Conservation (phyloP, 2,113 vertebrate species). For the Boleophthalmus pectinirostris region DNA sequence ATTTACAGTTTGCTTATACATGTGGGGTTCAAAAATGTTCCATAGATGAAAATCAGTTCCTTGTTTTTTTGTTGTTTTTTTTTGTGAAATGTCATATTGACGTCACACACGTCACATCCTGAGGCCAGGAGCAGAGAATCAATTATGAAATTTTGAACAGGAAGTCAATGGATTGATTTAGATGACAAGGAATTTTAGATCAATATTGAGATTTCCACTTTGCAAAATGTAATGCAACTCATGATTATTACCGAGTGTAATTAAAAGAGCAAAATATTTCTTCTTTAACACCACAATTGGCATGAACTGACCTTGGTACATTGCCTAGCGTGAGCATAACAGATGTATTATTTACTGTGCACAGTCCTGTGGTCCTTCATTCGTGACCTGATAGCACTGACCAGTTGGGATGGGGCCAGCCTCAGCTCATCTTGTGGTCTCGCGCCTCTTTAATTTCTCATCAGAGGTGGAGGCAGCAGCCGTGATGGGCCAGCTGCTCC, state of each 20-base stretch:
- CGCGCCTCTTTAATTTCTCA: neutral
- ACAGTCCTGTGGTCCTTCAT: neutral
- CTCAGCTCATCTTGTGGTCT: neutral
- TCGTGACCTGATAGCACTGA: neutral
- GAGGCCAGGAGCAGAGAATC: too few species aligned
- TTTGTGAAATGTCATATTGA: too few species aligned
- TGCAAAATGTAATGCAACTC: neutral
- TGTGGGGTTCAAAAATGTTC: too few species aligned
- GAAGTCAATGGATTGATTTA: too few species aligned
- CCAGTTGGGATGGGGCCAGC: neutral
- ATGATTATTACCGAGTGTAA: neutral
- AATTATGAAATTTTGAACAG: too few species aligned
- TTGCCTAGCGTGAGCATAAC: neutral
- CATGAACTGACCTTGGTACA: neutral
- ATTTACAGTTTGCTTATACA: too few species aligned
- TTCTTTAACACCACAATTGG: neutral
- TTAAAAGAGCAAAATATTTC: too few species aligned
- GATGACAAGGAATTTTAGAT: too few species aligned
- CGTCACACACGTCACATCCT: too few species aligned
- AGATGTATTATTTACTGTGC: slow-evolving; percentile 1
- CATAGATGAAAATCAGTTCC: too few species aligned
- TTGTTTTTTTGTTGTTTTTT: too few species aligned
- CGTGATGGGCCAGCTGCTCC: slow-evolving; percentile 2
- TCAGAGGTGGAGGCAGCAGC: slow-evolving; percentile 1
- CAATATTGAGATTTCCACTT: too few species aligned